Base-by-base conservation (phyloP, 2,113 vertebrate genomes). In the Gymnorhina tibicen region DNA sequence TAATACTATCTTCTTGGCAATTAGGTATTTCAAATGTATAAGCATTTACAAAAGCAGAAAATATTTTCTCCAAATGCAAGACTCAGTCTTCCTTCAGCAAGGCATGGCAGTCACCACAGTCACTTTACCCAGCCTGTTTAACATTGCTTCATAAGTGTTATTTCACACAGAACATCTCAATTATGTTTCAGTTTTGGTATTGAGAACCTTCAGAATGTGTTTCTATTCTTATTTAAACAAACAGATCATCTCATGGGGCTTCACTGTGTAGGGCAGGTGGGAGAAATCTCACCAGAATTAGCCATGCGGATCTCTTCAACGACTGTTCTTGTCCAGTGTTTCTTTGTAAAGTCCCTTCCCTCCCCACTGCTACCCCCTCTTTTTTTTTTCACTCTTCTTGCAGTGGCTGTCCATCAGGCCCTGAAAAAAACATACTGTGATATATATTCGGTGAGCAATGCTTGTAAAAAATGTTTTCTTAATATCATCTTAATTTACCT, bases 321-420 rank as follows among this genome's bases (percentile, higher is more conserved):
- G 39, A 50, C 9, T 55, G 13, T 28, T 85, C 30, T 41, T 77
- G 21, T 22, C 17, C 7, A 22, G 14, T 39, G 16, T 59, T 50
- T 46, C 60, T 23, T 76, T 80, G 30, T 24, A 63, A 56, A 83
- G 19, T 32, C 8, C 2, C 6, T 44, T 39, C 28, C 42, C 20
- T 44, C 9, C 1, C 11, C 7, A 1, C 18, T 67, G 9, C 3
- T 2, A 2, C 1, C 1, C 14, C 17, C 4, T 5, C 9, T 39
- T 47, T 11, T 24, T 44, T 64, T 47, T 50, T 8, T 3, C 6
- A 5, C 7, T 63, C 16, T 49, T 63, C 64, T 83, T 86, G 27
- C 33, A 47, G 20, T 37, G 5, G 41, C 27, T 85, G 35, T 33
- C 42, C 11, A 22, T 70, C n/a, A 16, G 30, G 18, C 11, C 23